Base-by-base conservation (phyloP, 2,113 vertebrate species). In the Genyomyrus donnyi region DNA sequence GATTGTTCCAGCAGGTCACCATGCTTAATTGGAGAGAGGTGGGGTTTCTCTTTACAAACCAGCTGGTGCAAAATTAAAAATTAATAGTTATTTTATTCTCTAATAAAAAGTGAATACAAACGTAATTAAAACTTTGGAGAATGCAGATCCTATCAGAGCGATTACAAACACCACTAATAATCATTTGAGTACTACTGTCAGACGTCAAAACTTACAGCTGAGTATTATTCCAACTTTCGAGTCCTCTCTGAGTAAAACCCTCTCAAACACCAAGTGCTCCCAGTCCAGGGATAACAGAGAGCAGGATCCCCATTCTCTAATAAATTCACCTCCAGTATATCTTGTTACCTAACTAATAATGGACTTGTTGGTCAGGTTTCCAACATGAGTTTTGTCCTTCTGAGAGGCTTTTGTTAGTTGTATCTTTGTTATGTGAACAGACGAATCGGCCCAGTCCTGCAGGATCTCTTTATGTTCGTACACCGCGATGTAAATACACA, bases 341-440 rank as follows among this genome's bases (percentile, higher is more conserved):
- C 19, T 48, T 85, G 24, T 85, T 85, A 85, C 83, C 83, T 48
- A 42, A 45, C 83, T 85, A 85, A 85, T 46, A 85, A 85, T 85
- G 83, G 83, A 45, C 83, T 24, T 85, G 83, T 85, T 85, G 83
- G 83, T 85, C 83, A 85, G 83, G 83, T 85, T 45, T 85, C 83
- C 45, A 45, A 85, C 83, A 85, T 27, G 83, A 48, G 83, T 85
- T 85, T 85, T 85, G 83, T 85, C 83, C 83, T 46, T 48, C 39
- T 48, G 19, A 85, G 45, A 85, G 42, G 83, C 45, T 85, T 85
- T 85, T 85, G 83, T 85, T n/a, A 85, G 83, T 85, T 48, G 45
- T 85, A 42, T 85, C 83, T 85, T 85, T 85, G 83, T 85, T 85
- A 21, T 21, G 45, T 45, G 45, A 85, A 45, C 39, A 85, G 83